Conservation (phyloP, 2,888 invertebrate genomes). For the Drosophila rellima region DNA sequence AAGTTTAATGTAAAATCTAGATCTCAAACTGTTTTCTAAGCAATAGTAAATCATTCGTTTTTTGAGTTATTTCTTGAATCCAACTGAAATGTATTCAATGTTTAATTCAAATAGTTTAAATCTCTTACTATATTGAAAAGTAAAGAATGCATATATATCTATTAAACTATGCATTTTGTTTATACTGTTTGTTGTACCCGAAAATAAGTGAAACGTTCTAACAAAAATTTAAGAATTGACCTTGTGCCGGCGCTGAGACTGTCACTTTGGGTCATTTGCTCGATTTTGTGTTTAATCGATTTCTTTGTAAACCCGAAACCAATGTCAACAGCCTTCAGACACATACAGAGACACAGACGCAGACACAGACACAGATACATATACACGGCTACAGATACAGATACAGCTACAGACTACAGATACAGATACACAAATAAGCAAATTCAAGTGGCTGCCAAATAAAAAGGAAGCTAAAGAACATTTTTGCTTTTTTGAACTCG, state of each 20-base stretch:
- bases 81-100: not conserved
- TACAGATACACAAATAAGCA: slow-evolving; percentile 56
- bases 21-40: too few relatives aligned
- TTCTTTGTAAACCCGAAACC: slow-evolving; percentile 84
- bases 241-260: slow-evolving; percentile 50
- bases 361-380: slow-evolving; percentile 32
- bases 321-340: slow-evolving; percentile 83
- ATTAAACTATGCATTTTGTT: slow-evolving; percentile 30
- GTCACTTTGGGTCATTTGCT: slow-evolving; percentile 78
- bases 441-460: slow-evolving; percentile 61
- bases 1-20: too few relatives aligned
- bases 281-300: slow-evolving; percentile 83
- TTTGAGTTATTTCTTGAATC: not conserved
- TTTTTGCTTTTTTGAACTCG: slow-evolving; percentile 56
- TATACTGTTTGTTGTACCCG: slow-evolving; percentile 5
- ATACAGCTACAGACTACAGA: slow-evolving; percentile 26
- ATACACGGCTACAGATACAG: slow-evolving; percentile 16
- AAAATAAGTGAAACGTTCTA: slow-evolving; percentile 22
- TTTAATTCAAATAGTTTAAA: not conserved
- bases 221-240: slow-evolving; percentile 53
- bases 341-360: slow-evolving; percentile 33
- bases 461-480: slow-evolving; percentile 60
- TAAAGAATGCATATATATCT: slow-evolving; percentile 27
- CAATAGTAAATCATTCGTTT: too few relatives aligned
- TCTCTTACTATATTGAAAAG: not conserved